Evolutionary conservation across 2,113 vertebrate genomes (phyloP).

Genomic region (Zapornia atra): DNA sequence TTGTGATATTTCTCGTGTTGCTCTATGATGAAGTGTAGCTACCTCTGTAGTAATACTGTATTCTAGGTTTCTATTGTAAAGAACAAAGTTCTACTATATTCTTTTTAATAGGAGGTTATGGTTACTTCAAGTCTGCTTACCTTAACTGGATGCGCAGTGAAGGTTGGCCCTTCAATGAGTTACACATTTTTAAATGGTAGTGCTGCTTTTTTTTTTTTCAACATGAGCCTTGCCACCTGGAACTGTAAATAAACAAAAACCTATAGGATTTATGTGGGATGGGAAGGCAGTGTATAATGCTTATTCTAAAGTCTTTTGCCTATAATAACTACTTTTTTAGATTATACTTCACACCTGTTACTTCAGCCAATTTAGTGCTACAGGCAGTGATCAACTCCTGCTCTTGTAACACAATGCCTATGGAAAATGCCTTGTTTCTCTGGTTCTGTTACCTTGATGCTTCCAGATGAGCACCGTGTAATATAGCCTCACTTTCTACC

Average conservation of each 20-base stretch:
- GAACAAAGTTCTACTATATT: background rate
- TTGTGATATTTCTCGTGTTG: background rate
- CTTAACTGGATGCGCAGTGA: background rate
- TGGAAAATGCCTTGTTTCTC: background rate
- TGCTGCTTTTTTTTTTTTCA: background rate
- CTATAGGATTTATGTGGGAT: background rate
- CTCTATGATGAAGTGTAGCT: background rate
- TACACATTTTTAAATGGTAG: background rate
- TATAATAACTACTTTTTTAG: background rate
- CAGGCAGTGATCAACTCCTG: background rate
- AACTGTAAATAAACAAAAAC: background rate
- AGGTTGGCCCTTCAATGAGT: background rate
- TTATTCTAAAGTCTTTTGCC: background rate
- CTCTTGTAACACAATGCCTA: background rate
- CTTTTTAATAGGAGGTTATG: background rate
- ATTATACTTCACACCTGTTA: background rate
- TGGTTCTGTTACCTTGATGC: background rate
- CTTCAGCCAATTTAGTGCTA: background rate
- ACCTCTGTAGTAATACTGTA: background rate
- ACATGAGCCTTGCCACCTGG: background rate
- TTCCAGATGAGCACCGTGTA: background rate
- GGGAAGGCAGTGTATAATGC: background rate
- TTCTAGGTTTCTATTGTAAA: background rate
- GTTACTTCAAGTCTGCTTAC: background rate
- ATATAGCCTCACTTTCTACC: background rate